Conservation (phyloP, 2,888 invertebrate genomes). For the Nephrocerus scutellatus region DNA sequence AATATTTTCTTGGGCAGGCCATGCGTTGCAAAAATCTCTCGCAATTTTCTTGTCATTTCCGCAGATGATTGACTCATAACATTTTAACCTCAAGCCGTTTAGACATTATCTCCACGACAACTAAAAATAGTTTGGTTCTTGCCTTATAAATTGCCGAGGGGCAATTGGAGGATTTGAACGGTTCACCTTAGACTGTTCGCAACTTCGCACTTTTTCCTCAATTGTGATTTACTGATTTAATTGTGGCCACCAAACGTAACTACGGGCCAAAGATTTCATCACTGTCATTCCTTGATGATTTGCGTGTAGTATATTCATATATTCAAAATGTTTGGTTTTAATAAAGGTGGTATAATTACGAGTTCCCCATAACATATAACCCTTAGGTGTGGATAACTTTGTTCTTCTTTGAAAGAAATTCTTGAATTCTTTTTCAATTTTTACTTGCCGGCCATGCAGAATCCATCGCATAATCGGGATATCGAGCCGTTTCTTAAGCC, state of each 20-base stretch:
- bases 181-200: no score
- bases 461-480: not conserved
- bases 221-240: not conserved
- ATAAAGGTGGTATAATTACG: slow-evolving; percentile 1
- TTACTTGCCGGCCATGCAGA: not conserved
- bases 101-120: slow-evolving; percentile 1
- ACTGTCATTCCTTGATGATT: slow-evolving; percentile 5
- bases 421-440: not conserved
- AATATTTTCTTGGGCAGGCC: slow-evolving; percentile 1
- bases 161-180: slow-evolving; percentile 1
- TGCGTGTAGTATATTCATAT: no score
- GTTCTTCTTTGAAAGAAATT: slow-evolving; percentile 3
- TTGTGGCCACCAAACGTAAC: slow-evolving; percentile 1
- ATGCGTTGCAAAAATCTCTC: slow-evolving; percentile 1
- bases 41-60: not conserved
- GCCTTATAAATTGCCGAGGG: not conserved
- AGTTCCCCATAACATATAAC: not conserved
- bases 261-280: slow-evolving; percentile 4
- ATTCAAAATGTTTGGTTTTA: slow-evolving; percentile 1
- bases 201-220: not conserved
- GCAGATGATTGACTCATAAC: not conserved
- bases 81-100: slow-evolving; percentile 2
- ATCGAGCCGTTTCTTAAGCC: not conserved
- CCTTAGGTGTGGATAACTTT: slow-evolving; percentile 2
- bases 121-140: not conserved